These are phyloP conservation scores for Hemitrygon akajei DNA, from an alignment of 2,797 vertebrate species.

Conservation along the genomic window DNA sequence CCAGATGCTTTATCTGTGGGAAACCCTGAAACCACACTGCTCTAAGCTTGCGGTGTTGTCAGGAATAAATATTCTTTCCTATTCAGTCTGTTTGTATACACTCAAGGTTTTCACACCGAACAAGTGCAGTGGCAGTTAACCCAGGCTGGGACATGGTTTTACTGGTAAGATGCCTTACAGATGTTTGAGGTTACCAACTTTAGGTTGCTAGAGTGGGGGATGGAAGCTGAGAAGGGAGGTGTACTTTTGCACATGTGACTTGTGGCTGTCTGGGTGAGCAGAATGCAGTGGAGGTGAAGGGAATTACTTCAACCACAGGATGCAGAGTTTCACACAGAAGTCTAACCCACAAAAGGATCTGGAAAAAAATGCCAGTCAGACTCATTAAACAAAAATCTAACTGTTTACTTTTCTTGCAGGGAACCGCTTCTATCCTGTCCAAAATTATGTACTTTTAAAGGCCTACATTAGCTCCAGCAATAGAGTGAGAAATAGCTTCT, in stretches of 20 bases:
- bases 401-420: conserved; percentile 15
- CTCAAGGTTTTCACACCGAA: conserved; percentile 39
- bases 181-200: conserved; percentile 41
- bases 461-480: background rate
- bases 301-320: conserved; percentile 4
- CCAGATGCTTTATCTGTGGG: conserved; percentile 52
- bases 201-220: conserved; percentile 38
- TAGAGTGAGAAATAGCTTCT: background rate
- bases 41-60: conserved; percentile 34
- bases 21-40: conserved; percentile 43
- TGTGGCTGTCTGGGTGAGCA: background rate
- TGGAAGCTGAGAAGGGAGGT: background rate
- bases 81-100: conserved; percentile 37
- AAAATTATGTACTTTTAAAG: background rate
- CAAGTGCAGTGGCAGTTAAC: conserved; percentile 42
- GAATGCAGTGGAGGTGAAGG: conserved; percentile 25
- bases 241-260: background rate
- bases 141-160: conserved; percentile 39
- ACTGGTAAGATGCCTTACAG: conserved; percentile 37
- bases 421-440: background rate
- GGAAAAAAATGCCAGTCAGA: background rate
- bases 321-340: background rate
- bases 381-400: conserved; percentile 2
- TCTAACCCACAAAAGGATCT: conserved; percentile 1
- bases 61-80: conserved; percentile 40